These are phyloP conservation scores for Asteroscopus sphinx DNA, from an alignment of 2,888 invertebrate genomes.

Conservation along the genomic window DNA sequence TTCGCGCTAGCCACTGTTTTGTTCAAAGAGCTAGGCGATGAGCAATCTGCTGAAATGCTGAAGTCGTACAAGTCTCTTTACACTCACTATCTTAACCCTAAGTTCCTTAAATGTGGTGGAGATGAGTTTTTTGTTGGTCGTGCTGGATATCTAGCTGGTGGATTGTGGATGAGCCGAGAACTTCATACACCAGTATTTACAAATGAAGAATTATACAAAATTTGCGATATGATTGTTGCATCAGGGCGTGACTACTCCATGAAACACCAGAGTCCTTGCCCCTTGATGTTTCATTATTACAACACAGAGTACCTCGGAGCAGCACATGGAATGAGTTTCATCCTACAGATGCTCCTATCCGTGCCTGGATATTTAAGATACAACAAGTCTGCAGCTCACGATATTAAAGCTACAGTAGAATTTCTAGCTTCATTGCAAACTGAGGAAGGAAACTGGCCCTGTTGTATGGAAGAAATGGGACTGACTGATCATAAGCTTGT, in stretches of 20 bases:
- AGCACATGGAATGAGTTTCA: conserved; percentile 90
- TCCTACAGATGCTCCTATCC: conserved; percentile 88
- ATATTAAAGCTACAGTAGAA: conserved; percentile 92
- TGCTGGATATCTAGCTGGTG: conserved; percentile 95
- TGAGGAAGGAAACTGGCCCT: conserved; percentile 93
- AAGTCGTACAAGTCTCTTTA: conserved; percentile 80
- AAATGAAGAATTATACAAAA: conserved; percentile 87
- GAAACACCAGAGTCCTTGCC: conserved; percentile 89
- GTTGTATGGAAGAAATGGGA: conserved; percentile 92
- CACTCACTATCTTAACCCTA: conserved; percentile 73
- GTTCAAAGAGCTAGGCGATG: conserved; percentile 86
- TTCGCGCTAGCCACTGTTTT: conserved; percentile 93
- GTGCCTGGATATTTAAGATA: conserved; percentile 88
- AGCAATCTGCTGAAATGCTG: conserved; percentile 71
- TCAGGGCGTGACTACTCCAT: conserved; percentile 93
- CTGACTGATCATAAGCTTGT: conserved; percentile 92
- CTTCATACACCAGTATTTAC: conserved; percentile 81
- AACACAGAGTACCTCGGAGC: conserved; percentile 93
- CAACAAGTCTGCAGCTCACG: conserved; percentile 86
- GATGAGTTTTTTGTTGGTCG: conserved; percentile 96
- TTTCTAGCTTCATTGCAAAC: conserved; percentile 92
- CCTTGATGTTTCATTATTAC: conserved; percentile 95
- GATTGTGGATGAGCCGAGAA: conserved; percentile 92
- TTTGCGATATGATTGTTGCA: conserved; percentile 92
- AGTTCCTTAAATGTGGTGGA: conserved; percentile 91